A percentile compares a stretch with the other conserved stretches of the same genome.
Evolutionary conservation across 2,113 vertebrate genomes (phyloP).

Genomic region (Paedocypris sp.): DNA sequence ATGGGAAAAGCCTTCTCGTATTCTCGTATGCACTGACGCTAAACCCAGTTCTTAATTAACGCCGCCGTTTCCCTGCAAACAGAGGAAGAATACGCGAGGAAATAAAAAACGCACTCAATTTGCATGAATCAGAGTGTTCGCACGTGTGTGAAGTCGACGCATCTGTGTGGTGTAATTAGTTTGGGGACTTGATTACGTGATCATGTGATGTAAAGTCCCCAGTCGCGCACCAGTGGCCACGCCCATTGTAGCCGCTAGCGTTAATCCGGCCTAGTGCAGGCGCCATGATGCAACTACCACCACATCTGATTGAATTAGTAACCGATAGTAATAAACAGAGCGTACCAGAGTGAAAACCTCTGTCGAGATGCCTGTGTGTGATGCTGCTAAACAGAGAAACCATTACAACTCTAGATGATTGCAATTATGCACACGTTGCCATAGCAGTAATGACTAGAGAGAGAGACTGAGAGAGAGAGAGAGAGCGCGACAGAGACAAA

Average conservation of each 20-base stretch:
- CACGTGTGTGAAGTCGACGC: constrained; percentile 15
- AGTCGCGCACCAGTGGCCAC: neutral
- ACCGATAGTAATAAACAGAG: constrained; percentile 19
- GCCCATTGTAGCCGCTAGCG: neutral
- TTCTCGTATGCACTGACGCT: neutral
- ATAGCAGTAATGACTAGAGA: neutral
- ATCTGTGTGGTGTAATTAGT: constrained; percentile 7
- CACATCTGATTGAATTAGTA: constrained; percentile 17
- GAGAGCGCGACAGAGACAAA: no score
- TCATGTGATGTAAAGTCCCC: constrained; percentile 8
- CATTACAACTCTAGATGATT: constrained; percentile 3
- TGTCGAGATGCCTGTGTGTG: constrained; percentile 9
- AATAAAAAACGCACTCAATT: neutral
- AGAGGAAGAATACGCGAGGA: neutral
- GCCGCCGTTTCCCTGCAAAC: constrained; percentile 4
- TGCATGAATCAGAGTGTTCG: constrained; percentile 5
- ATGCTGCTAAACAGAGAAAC: constrained; percentile 8
- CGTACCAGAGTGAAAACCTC: constrained; percentile 6
- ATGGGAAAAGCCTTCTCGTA: constrained; percentile 1
- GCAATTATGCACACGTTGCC: neutral
- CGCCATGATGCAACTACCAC: neutral
- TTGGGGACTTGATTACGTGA: constrained; percentile 21
- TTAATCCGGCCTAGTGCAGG: neutral
- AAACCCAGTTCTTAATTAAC: constrained; percentile 27
- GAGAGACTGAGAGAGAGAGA: no score